Evolutionary conservation across 2,797 vertebrate species (phyloP), one percentile per base, ranked within the genome.

Genomic region (Platalea minor): DNA sequence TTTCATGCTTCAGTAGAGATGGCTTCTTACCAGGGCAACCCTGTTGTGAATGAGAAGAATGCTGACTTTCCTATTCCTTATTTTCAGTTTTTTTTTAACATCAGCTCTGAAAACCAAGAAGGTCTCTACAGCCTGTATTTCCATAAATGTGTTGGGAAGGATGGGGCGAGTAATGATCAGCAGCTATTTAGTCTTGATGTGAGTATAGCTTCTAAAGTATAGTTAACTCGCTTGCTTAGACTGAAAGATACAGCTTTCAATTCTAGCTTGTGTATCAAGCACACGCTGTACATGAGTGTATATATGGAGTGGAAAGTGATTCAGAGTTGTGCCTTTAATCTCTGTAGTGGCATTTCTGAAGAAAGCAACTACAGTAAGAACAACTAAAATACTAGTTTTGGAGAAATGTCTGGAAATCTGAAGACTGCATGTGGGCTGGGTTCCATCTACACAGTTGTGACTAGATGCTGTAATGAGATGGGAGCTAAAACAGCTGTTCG

Each of bases 81-180:
- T 81, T 97, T 98, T 28, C 97, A 99, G 99, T 99, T 99, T 96
- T 98, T 85, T 60, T 98, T 99, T 75, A 98, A 98, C 75, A 97
- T 99, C 97, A 98, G 97, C 91, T 98, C 98, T 1, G 92, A 98
- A 10, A 97, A 98, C 57, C 98, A 99, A 84, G 98, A 99, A 96
- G 99, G 99, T 39, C 98, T 99, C 63, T 99, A 99, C 96, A 99
- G 98, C 93, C 98, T 99, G 0, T 99, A 98, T 95, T 99, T 99
- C 94, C 98, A 99, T 93, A 99, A 98, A 68, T 99, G 99, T 90
- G 21, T 75, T 23, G 92, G 69, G 48, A 85, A 24, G 11, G 72
- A 94, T 10, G 29, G 48, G 12, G 37, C 4, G 6, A 26, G 93
- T 10, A 88, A 70, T 3, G 92, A 96, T 33, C 89, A 94, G 57